These are phyloP conservation scores for Pelochelys cantorii DNA, from an alignment of 2,797 vertebrate genomes.

Conservation along the genomic window DNA sequence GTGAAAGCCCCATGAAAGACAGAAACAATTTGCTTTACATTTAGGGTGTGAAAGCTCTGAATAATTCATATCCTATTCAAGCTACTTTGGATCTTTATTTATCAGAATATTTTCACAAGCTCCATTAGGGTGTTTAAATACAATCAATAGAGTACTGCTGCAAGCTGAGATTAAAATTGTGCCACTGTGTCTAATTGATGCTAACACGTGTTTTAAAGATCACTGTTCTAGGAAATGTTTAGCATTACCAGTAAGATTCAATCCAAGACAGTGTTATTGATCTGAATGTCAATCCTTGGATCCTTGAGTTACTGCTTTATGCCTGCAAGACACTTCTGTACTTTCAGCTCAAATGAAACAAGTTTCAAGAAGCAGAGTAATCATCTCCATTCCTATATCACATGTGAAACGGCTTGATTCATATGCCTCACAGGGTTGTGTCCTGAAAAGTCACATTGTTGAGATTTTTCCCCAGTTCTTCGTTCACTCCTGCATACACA, in stretches of 20 bases:
- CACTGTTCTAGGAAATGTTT: slow-evolving; percentile 33
- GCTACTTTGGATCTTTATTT: slow-evolving; percentile 16
- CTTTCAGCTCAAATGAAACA: not conserved
- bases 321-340: not conserved
- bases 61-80: not conserved
- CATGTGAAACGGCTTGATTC: not conserved
- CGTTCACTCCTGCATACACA: not conserved
- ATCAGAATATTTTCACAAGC: slow-evolving; percentile 23
- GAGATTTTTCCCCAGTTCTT: not conserved
- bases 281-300: slow-evolving; percentile 5
- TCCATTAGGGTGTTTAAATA: slow-evolving; percentile 17
- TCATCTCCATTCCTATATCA: not conserved
- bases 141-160: slow-evolving; percentile 4
- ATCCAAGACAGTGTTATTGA: slow-evolving; percentile 20
- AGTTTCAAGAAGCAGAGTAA: not conserved
- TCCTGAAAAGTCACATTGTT: not conserved
- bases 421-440: not conserved
- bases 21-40: not conserved
- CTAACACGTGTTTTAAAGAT: slow-evolving; percentile 19
- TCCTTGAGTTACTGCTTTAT: slow-evolving; percentile 15
- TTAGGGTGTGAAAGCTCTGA: not conserved
- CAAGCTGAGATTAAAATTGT: slow-evolving; percentile 29
- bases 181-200: not conserved
- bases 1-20: not conserved
- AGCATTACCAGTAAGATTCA: slow-evolving; percentile 33